Evolutionary conservation across 1,140 invertebrate species (phyloP).

Genomic region (Artemia franciscana): DNA sequence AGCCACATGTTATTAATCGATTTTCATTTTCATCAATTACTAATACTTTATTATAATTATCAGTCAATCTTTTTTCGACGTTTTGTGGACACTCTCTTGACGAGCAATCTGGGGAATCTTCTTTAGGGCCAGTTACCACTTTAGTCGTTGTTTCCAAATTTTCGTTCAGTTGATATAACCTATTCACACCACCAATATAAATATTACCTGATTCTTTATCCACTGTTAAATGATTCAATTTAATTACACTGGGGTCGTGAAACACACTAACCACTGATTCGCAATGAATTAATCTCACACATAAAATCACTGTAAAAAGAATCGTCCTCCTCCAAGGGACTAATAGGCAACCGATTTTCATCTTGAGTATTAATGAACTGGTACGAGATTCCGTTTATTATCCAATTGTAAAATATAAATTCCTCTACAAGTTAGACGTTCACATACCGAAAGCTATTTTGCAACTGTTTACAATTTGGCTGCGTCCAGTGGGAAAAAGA

Average conservation of each 20-base stretch:
- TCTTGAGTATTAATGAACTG: no score
- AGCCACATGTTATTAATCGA: slow-evolving; percentile 75
- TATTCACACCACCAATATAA: slow-evolving; percentile 81
- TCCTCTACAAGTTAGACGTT: no score
- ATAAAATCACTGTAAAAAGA: background rate
- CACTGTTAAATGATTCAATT: slow-evolving; percentile 54
- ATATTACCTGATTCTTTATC: slow-evolving; percentile 74
- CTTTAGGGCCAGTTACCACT: slow-evolving; percentile 63
- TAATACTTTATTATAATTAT: slow-evolving; percentile 87
- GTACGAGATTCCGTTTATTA: no score
- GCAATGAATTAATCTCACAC: background rate
- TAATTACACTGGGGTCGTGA: slow-evolving; percentile 6
- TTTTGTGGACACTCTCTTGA: slow-evolving; percentile 52
- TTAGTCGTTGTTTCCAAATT: slow-evolving; percentile 51
- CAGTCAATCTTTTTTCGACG: slow-evolving; percentile 40
- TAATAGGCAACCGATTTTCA: no score
- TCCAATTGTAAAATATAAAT: no score
- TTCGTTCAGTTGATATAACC: slow-evolving; percentile 69
- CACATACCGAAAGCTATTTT: no score
- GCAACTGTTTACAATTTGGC: no score
- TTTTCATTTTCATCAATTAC: slow-evolving; percentile 78
- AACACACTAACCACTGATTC: background rate
- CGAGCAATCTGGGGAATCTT: slow-evolving; percentile 71
- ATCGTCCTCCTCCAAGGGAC: background rate
- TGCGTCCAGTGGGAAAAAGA: no score